A percentile compares a stretch with the other conserved stretches of the same genome.
Evolutionary conservation across 2,113 vertebrate genomes (phyloP).

Genomic region (Lasiurus cinereus): DNA sequence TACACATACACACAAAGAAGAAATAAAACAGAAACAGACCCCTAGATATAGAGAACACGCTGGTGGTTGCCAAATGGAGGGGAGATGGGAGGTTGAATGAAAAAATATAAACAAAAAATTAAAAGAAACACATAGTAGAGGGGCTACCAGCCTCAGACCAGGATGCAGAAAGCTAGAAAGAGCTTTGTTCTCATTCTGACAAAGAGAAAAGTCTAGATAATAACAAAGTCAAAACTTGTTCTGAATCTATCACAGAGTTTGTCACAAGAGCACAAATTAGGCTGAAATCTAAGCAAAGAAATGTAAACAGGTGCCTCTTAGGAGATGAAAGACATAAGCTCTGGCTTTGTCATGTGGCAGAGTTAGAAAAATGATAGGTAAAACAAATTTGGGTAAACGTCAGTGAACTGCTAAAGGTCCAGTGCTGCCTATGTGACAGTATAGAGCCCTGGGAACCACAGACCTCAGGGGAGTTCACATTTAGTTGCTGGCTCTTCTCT

Average conservation of each 20-base stretch:
- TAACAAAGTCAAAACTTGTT: not conserved
- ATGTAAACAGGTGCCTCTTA: not conserved
- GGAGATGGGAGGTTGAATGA: not conserved
- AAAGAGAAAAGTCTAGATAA: not conserved
- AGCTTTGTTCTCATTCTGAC: not conserved
- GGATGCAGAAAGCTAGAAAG: not conserved
- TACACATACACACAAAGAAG: not conserved
- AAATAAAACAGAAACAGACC: not conserved
- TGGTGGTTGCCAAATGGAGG: not conserved
- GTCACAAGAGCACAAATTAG: not conserved
- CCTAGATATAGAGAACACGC: too few species aligned
- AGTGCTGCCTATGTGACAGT: not conserved
- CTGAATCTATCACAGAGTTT: not conserved
- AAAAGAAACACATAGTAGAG: not conserved
- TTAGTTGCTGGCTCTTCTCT: not conserved
- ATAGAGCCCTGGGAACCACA: not conserved
- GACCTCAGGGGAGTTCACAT: not conserved
- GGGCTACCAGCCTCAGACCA: not conserved
- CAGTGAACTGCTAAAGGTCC: not conserved
- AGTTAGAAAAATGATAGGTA: not conserved
- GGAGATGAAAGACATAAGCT: not conserved
- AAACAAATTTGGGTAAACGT: not conserved
- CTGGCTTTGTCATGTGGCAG: not conserved
- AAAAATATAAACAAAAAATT: not conserved
- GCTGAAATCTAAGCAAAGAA: not conserved